These are phyloP conservation scores for Neodiprion fabricii DNA, from an alignment of 1,140 invertebrate species.

Conservation along the genomic window DNA sequence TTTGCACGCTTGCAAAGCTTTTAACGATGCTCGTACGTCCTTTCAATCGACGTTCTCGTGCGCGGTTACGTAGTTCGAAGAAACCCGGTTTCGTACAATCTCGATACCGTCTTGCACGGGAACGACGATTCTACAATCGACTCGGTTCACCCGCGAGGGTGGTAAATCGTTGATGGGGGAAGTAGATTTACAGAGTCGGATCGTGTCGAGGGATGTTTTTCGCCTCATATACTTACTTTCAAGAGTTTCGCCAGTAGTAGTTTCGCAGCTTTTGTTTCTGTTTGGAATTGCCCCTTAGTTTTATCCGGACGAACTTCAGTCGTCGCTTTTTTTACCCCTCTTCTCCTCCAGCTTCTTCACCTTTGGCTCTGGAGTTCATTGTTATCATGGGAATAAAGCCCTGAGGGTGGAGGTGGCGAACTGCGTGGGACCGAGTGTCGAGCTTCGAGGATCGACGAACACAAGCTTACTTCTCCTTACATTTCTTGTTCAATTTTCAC, in stretches of 20 bases:
- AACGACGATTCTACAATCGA: too few relatives aligned
- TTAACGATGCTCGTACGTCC: too few relatives aligned
- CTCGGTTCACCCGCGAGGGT: not conserved
- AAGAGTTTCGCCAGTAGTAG: not conserved
- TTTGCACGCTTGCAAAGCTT: too few relatives aligned
- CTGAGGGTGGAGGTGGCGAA: not conserved
- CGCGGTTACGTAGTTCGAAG: too few relatives aligned
- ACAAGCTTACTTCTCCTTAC: not conserved
- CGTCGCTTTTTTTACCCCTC: not conserved
- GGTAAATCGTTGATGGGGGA: not conserved
- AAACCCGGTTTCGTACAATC: too few relatives aligned
- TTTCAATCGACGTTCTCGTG: too few relatives aligned
- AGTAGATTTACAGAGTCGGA: not conserved
- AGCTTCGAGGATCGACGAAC: not conserved
- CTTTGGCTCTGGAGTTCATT: not conserved
- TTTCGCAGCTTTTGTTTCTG: not conserved
- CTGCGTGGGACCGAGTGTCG: too few relatives aligned
- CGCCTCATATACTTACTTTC: not conserved
- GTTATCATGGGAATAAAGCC: not conserved
- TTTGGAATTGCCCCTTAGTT: not conserved
- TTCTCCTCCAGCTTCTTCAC: too few relatives aligned
- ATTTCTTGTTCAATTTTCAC: not conserved
- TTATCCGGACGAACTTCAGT: not conserved
- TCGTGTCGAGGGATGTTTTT: not conserved
- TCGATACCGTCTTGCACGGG: too few relatives aligned